Evolutionary conservation across 2,797 vertebrate species (phyloP).

Genomic region (Brachyalestes nurse): DNA sequence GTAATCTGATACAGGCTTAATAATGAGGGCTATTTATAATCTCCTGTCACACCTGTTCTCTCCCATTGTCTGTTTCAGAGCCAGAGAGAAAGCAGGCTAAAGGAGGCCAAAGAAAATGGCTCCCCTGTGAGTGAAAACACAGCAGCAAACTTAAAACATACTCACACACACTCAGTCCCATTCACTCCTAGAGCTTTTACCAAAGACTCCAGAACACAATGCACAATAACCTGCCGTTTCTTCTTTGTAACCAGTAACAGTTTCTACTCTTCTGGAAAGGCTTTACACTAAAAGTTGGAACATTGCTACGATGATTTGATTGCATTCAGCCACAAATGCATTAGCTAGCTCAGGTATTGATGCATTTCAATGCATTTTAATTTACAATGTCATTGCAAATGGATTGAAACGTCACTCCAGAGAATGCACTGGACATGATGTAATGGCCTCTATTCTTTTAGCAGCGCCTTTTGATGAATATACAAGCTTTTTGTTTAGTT

Average conservation of each 20-base stretch:
- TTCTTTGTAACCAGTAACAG: not conserved
- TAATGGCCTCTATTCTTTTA: not conserved
- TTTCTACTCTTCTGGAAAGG: not conserved
- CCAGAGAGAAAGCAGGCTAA: slow-evolving; percentile 58
- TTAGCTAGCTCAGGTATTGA: not conserved
- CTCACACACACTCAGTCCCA: too few species aligned
- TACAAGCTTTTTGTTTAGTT: too few species aligned
- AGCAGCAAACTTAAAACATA: not conserved
- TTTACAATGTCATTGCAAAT: not conserved
- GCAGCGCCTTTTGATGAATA: not conserved
- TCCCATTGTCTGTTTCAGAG: slow-evolving; percentile 61
- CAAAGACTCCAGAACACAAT: not conserved
- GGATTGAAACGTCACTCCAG: not conserved
- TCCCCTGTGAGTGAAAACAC: slow-evolving; percentile 76
- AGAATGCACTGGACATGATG: too few species aligned
- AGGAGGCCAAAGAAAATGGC: slow-evolving; percentile 76
- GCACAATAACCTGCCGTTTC: not conserved
- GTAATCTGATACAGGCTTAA: not conserved
- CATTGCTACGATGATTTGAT: not conserved
- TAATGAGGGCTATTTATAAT: not conserved
- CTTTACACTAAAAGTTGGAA: not conserved
- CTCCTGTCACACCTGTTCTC: not conserved
- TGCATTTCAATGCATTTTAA: too few species aligned
- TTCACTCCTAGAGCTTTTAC: not conserved
- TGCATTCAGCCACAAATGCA: not conserved